A percentile compares a stretch with the other conserved stretches of the same genome.
Evolutionary conservation across 2,797 vertebrate genomes (phyloP).

Genomic region (Echeneis naucrates): DNA sequence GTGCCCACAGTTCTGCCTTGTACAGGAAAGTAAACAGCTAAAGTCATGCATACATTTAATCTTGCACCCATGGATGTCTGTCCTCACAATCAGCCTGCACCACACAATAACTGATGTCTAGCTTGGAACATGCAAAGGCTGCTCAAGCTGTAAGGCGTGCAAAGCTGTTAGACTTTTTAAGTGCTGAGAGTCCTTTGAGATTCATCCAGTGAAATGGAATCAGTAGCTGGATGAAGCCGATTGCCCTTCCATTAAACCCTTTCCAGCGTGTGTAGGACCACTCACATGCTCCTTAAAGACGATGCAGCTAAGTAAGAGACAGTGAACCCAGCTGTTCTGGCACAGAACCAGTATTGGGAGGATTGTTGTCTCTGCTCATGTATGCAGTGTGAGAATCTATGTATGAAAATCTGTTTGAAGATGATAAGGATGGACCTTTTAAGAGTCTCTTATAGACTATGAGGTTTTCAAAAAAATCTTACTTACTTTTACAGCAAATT

Average conservation of each 20-base stretch:
- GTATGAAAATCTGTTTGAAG: slow-evolving; percentile 26
- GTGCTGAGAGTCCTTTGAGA: slow-evolving; percentile 60
- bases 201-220: slow-evolving; percentile 64
- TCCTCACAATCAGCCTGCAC: slow-evolving; percentile 16
- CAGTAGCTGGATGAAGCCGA: slow-evolving; percentile 43
- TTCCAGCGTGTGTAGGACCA: slow-evolving; percentile 44
- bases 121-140: slow-evolving; percentile 21
- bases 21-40: slow-evolving; percentile 57
- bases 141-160: slow-evolving; percentile 37
- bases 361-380: slow-evolving; percentile 16
- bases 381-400: slow-evolving; percentile 13
- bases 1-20: slow-evolving; percentile 47
- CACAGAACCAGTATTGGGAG: slow-evolving; percentile 12
- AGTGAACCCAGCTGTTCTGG: slow-evolving; percentile 44
- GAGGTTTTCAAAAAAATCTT: slow-evolving; percentile 17
- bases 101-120: slow-evolving; percentile 14
- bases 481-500: slow-evolving; percentile 30
- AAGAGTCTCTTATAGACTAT: slow-evolving; percentile 24
- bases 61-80: slow-evolving; percentile 17
- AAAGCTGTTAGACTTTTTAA: slow-evolving; percentile 55
- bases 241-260: slow-evolving; percentile 52
- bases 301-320: slow-evolving; percentile 46
- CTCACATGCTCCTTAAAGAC: slow-evolving; percentile 56
- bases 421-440: slow-evolving; percentile 31
- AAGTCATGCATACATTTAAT: slow-evolving; percentile 31